Percentiles rank a stretch among this genome's conserved stretches.
Evolutionary conservation across 2,797 vertebrate species (phyloP).

Genomic region (Buceros bicornis): DNA sequence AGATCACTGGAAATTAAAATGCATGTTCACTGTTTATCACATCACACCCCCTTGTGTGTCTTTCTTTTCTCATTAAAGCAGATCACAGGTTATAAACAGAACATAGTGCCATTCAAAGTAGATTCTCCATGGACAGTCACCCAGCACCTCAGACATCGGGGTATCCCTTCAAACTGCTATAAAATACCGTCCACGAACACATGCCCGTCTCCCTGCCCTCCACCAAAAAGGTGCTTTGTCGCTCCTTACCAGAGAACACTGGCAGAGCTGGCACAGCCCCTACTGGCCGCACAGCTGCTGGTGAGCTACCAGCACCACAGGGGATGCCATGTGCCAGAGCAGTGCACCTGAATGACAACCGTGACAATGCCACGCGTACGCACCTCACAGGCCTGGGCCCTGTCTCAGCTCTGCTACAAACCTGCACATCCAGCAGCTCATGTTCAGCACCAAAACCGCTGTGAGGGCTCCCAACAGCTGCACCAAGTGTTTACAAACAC

Average conservation of each 20-base stretch:
- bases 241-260: too few species aligned
- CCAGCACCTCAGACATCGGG: too few species aligned
- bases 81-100: not conserved
- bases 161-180: accelerated
- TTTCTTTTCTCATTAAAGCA: not conserved
- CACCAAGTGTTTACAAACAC: accelerated
- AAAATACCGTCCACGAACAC: accelerated
- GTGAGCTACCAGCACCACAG: accelerated
- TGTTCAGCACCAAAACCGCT: accelerated
- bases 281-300: accelerated
- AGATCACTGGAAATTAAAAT: not conserved
- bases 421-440: accelerated
- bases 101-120: accelerated
- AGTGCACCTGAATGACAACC: accelerated
- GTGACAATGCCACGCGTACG: too few species aligned
- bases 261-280: too few species aligned
- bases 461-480: not conserved
- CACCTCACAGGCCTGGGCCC: accelerated
- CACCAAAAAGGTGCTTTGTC: accelerated
- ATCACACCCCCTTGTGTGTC: too few species aligned
- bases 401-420: too few species aligned
- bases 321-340: not conserved
- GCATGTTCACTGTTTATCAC: not conserved
- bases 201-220: accelerated
- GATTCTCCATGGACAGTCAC: not conserved